Evolutionary conservation across 2,797 vertebrate species (phyloP), one percentile per base, ranked within the genome.

Genomic region (Phaenicophaeus curvirostris): DNA sequence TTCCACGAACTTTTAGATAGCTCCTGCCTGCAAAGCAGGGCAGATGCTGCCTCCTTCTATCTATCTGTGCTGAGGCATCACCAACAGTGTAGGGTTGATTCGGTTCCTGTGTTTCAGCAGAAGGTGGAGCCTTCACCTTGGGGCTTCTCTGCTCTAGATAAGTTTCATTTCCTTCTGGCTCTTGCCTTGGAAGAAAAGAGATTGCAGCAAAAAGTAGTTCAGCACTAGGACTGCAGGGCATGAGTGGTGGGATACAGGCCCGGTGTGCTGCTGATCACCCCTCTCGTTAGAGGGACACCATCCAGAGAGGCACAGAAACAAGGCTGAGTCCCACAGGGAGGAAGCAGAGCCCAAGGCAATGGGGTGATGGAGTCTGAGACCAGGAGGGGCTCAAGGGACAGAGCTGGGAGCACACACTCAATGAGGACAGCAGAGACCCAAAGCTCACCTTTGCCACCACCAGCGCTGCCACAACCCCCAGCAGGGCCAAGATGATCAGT

Each of bases 361-460:
- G n/a, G 42, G 17, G 42, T 16, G 42, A 19, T 25, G 44, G n/a
- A 59, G 48, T 61, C 33, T 41, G 77, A 51, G 73, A 15, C 27
- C 11, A 27, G 75, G 30, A 12, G 9, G 74, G 20, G 42, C 73
- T 83, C 54, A 17, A 31, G 46, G 65, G 7, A 48, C 31, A 53
- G 55, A 35, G 63, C 15, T n/a, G 51, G 63, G 62, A 57, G 41
- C 27, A 42, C 15, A 1, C 17, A 11, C 48, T 63, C 15, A 14
- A 21, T 3, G 11, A 35, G 27, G 18, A 53, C 15, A 54, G 25
- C 46, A 33, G 25, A 46, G 24, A 44, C 13, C 46, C 37, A 13
- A 8, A 28, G 69, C 97, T 94, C 63, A 98, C 97, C 97, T 97
- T 98, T 19, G 72, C 3, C 14, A 96, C 3, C 14, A 96, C 9